Percentiles rank a stretch among this genome's conserved stretches.
phyloP scores from a whole-genome alignment of 2,113 vertebrate species.

The Bos taurus region ARS-UCD2.0 NC_037331.1:69531001-69531500 shows the following conservation, averaged over 20 bases:
- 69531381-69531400: background rate
- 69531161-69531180: background rate
- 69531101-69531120: background rate
- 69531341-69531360: background rate
- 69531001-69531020: background rate
- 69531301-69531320: constrained; percentile 12
- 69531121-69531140: background rate
- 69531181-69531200: background rate
- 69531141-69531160: too few relatives aligned
- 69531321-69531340: background rate
- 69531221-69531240: background rate
- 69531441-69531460: background rate
- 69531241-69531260: background rate
- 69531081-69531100: background rate
- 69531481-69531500: rapidly evolving
- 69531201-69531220: too few relatives aligned
- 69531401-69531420: rapidly evolving
- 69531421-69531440: background rate
- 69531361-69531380: background rate
- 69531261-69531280: background rate
- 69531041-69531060: background rate
- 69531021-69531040: background rate
- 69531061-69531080: background rate
- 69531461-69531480: background rate
- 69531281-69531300: background rate